Percentiles rank a stretch among this genome's conserved stretches.
phyloP scores from a whole-genome alignment of 2,797 vertebrate species.

The Characodon lateralis region DNA sequence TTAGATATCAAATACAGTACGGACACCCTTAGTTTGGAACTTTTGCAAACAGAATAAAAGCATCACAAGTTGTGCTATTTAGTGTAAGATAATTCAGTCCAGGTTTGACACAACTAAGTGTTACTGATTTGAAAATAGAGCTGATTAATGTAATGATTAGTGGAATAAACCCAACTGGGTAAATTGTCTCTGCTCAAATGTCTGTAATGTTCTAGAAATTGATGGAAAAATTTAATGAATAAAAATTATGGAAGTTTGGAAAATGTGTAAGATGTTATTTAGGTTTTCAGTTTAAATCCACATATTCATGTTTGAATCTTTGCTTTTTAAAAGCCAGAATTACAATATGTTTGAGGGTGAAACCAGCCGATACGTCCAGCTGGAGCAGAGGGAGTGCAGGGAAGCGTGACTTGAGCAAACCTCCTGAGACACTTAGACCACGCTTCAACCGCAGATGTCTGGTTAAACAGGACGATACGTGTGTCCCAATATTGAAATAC shows the following conservation, averaged over 20 bases:
- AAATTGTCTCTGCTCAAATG: neutral
- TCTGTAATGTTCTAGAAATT: neutral
- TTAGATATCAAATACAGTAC: neutral
- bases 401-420: slow-evolving; percentile 70
- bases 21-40: neutral
- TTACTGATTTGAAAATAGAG: neutral
- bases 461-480: slow-evolving; percentile 19
- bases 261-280: neutral
- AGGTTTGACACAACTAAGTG: neutral
- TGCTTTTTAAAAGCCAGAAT: slow-evolving; percentile 43
- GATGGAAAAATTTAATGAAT: neutral
- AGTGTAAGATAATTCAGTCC: too few species aligned
- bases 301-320: slow-evolving; percentile 19
- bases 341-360: slow-evolving; percentile 48
- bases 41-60: neutral
- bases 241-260: neutral
- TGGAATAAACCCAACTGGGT: neutral
- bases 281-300: slow-evolving; percentile 6
- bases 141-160: neutral
- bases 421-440: slow-evolving; percentile 60
- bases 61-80: neutral
- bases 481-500: slow-evolving; percentile 28
- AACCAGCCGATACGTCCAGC: slow-evolving; percentile 67
- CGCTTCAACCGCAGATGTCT: slow-evolving; percentile 65
- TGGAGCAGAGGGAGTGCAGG: slow-evolving; percentile 63